These are phyloP conservation scores for Elegia similella DNA, from an alignment of 2,888 invertebrate species.

Conservation along the genomic window DNA sequence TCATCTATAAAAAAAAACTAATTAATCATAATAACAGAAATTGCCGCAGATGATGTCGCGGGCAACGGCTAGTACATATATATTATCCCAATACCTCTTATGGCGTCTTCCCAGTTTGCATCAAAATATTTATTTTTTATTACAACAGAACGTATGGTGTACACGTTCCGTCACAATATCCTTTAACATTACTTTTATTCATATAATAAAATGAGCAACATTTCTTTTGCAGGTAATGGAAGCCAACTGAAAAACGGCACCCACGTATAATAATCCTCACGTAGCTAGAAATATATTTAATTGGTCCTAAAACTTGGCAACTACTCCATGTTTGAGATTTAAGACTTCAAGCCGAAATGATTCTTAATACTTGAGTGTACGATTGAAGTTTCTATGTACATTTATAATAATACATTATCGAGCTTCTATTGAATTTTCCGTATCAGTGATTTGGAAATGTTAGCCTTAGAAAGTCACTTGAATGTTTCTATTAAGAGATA, in stretches of 20 bases:
- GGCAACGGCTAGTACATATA: too few species aligned
- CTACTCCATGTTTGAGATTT: not conserved
- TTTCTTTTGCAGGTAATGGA: constrained; percentile 57
- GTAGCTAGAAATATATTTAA: constrained; percentile 30
- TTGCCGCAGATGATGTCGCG: too few species aligned
- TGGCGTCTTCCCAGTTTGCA: too few species aligned
- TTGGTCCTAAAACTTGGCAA: not conserved
- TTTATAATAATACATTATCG: not conserved
- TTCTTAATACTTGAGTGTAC: not conserved
- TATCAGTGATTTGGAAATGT: constrained; percentile 15
- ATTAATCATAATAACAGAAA: too few species aligned
- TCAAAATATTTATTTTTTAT: too few species aligned
- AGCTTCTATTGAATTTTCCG: not conserved
- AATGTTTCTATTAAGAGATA: not conserved
- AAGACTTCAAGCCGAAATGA: not conserved
- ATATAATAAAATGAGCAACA: not conserved
- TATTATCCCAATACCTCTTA: not conserved
- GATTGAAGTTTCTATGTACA: not conserved
- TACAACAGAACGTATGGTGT: too few species aligned
- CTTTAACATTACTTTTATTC: not conserved
- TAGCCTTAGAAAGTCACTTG: not conserved
- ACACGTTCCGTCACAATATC: too few species aligned
- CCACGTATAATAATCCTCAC: constrained; percentile 49
- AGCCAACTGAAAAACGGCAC: constrained; percentile 52
- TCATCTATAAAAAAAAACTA: too few species aligned